Evolutionary conservation across 1,140 invertebrate genomes (phyloP).

Genomic region (Macrosteles quadrilineatus): DNA sequence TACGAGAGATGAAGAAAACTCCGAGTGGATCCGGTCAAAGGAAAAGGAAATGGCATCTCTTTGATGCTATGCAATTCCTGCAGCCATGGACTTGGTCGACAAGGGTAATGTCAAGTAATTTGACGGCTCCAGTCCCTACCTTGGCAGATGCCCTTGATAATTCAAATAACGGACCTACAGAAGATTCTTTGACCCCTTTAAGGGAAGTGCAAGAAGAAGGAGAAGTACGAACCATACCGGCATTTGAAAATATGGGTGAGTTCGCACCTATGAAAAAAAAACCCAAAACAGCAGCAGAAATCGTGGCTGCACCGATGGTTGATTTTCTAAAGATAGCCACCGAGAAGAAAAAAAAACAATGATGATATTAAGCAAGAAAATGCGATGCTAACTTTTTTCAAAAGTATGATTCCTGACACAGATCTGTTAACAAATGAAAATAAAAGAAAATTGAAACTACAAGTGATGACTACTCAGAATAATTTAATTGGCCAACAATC

Average conservation of each 20-base stretch:
- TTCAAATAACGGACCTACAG: too few species aligned
- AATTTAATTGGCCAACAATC: background rate
- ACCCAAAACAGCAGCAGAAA: background rate
- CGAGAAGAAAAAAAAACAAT: background rate
- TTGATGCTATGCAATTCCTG: conserved; percentile 8
- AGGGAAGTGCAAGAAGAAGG: too few species aligned
- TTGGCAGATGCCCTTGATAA: too few species aligned
- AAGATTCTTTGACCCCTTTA: too few species aligned
- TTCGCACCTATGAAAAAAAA: too few species aligned
- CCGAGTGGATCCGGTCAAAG: background rate
- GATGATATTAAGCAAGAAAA: background rate
- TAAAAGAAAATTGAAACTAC: background rate
- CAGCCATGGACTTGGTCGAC: background rate
- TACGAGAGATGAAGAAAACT: background rate
- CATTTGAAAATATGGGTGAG: too few species aligned
- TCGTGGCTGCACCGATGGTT: conserved; percentile 6
- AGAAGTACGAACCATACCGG: too few species aligned
- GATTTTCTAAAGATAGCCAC: background rate
- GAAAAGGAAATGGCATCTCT: conserved; percentile 1
- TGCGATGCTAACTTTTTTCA: conserved; percentile 3
- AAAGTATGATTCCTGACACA: background rate
- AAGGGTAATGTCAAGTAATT: background rate
- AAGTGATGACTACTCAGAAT: background rate
- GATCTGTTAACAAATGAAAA: background rate
- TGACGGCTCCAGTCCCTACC: background rate